Percentiles rank a stretch among this genome's conserved stretches.
These are phyloP conservation scores for Erithacus rubecula DNA, from an alignment of 2,797 vertebrate genomes.

Conservation along the genomic window DNA sequence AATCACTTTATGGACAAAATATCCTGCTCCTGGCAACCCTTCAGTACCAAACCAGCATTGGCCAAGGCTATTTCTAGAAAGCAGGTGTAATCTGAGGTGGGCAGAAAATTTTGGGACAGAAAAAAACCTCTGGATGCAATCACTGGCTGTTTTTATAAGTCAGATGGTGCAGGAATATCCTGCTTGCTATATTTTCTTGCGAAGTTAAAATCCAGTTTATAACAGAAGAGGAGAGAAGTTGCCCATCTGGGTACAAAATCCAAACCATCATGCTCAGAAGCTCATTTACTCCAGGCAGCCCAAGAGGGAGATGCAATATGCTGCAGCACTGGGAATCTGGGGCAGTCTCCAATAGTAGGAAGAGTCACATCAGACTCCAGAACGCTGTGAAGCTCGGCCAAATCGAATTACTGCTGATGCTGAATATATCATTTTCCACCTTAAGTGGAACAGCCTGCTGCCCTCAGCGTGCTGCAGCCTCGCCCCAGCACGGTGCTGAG, in stretches of 20 bases:
- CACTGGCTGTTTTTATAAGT: neutral
- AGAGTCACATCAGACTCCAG: constrained; percentile 30
- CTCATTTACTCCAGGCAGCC: neutral
- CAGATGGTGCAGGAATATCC: neutral
- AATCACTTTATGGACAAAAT: neutral
- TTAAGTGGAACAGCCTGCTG: constrained; percentile 13
- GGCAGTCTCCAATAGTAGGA: constrained; percentile 8
- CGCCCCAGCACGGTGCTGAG: neutral
- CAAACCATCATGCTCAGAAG: neutral
- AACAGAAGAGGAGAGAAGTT: constrained; percentile 12
- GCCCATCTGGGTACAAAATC: constrained; percentile 34
- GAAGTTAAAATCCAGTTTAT: neutral
- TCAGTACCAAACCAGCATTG: neutral
- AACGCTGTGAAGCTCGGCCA: constrained; percentile 4
- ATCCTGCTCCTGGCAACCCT: neutral
- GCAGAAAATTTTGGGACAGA: neutral
- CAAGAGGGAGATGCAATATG: neutral
- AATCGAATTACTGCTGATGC: constrained; percentile 4
- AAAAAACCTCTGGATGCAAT: neutral
- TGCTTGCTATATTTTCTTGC: neutral
- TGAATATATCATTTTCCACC: constrained; percentile 12
- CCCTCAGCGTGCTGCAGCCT: neutral
- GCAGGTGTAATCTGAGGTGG: neutral
- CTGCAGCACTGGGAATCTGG: constrained; percentile 19
- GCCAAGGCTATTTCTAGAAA: neutral